Base-by-base conservation (phyloP, 2,113 vertebrate genomes). In the Engystomops pustulosus region DNA sequence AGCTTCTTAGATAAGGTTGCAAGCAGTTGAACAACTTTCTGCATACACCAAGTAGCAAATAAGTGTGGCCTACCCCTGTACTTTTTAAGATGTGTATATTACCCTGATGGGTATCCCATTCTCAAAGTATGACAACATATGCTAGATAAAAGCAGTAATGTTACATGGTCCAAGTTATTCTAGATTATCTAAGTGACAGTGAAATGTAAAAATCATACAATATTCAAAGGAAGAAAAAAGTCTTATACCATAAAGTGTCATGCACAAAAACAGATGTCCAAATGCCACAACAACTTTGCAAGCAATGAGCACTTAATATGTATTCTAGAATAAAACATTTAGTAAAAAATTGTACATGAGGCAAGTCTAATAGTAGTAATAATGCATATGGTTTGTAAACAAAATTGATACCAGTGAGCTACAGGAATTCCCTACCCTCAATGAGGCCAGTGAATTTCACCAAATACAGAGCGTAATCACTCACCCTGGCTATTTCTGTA, bases 241-340 rank as follows among this genome's bases (percentile, higher is more conserved):
- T 49, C 30, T 76, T 32, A 76, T 14, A 72, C 17, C n/a, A 25
- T 27, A 34, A 67, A 20, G 12, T 14, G 4, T 72, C 38, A 75
- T 75, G 81, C 81, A 67, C 44, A 10, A 83, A 25, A 71, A 34
- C 12, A 83, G 36, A 58, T 41, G 9, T 83, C 18, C 62, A 45
- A 45, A 65, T 69, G 65, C 18, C 55, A 47, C 53, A 65, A 69
- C 12, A 38, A 25, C 10, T 30, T 44, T 27, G 20, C 53, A 75
- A 83, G 38, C 58, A 20, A 27, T 82, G 55, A 34, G 55, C 27
- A 25, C 14, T 38, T 27, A 32, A 67, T 53, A 58, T 38, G 51
- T 36, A 12, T 36, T 34, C 20, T 53, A 51, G 25, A 36, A 34
- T 76, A 27, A 53, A 76, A 34, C 17, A 76, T 34, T n/a, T 25